These are phyloP conservation scores for Anagyrus pseudococci DNA, from an alignment of 2,888 invertebrate genomes.

Conservation along the genomic window DNA sequence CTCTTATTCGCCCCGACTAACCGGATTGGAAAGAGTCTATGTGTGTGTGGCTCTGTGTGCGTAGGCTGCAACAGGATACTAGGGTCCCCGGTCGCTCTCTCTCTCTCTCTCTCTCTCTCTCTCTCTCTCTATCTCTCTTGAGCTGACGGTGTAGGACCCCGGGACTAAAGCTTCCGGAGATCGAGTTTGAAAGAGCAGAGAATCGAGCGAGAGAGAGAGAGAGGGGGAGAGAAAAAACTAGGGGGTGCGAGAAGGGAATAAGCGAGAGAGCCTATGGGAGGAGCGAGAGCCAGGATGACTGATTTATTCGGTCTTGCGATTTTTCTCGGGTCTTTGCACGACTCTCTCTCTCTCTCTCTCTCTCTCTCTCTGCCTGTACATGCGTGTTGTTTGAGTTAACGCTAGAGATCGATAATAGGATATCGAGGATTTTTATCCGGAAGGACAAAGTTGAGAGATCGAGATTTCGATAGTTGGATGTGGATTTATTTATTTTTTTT, in stretches of 20 bases:
- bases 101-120: too few relatives aligned
- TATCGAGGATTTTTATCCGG: too few relatives aligned
- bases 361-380: background rate
- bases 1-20: conserved; percentile 18
- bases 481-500: too few relatives aligned
- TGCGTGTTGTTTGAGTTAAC: too few relatives aligned
- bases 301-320: conserved; percentile 12
- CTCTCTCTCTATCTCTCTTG: too few relatives aligned
- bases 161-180: conserved; percentile 38
- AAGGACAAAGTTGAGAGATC: too few relatives aligned
- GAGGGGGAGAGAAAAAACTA: conserved; percentile 20
- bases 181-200: conserved; percentile 32
- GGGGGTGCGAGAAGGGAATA: conserved; percentile 37
- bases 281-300: conserved; percentile 13
- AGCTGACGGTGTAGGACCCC: too few relatives aligned
- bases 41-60: conserved; percentile 43
- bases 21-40: conserved; percentile 42
- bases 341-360: too few relatives aligned
- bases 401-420: too few relatives aligned
- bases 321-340: conserved; percentile 3
- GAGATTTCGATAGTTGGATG: too few relatives aligned
- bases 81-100: conserved; percentile 30
- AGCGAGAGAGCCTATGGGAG: background rate
- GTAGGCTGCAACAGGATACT: conserved; percentile 33
- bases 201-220: conserved; percentile 7